These are phyloP conservation scores for Ichneumoninae sp. DNA, from an alignment of 2,888 invertebrate genomes.

Conservation along the genomic window DNA sequence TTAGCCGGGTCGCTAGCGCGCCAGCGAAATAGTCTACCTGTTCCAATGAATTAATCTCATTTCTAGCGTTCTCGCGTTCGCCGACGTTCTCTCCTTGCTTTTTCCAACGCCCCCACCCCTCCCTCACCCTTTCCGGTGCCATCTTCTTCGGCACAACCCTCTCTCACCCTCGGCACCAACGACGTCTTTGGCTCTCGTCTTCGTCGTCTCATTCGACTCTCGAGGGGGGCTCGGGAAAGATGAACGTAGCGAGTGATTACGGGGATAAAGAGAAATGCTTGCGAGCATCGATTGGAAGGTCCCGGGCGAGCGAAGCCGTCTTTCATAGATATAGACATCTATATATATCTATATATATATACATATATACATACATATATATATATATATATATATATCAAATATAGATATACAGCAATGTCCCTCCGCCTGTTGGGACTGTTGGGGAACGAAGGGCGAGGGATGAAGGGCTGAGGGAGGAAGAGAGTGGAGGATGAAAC, in stretches of 20 bases:
- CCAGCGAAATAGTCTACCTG: conserved; percentile 32
- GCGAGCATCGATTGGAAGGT: conserved; percentile 61
- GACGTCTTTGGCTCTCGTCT: conserved; percentile 27
- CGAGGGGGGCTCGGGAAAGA: conserved; percentile 14
- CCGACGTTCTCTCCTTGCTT: conserved; percentile 2
- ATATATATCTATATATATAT: not conserved
- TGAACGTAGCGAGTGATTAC: conserved; percentile 50
- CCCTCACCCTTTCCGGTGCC: not conserved
- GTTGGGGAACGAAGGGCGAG: conserved; percentile 18
- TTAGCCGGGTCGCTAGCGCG: conserved; percentile 16
- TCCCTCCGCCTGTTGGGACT: conserved; percentile 18
- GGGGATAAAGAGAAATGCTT: conserved; percentile 53
- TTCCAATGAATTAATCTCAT: conserved; percentile 67
- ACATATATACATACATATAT: not conserved
- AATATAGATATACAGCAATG: conserved; percentile 24
- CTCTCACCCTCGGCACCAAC: not conserved
- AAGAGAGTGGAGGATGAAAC: conserved; percentile 70
- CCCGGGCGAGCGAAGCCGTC: conserved; percentile 30
- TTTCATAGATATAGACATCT: not conserved
- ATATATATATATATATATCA: not conserved
- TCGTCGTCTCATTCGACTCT: conserved; percentile 39
- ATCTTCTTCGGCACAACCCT: not conserved
- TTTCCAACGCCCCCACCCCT: not conserved
- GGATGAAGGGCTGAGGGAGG: conserved; percentile 39
- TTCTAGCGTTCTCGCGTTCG: conserved; percentile 9